Evolutionary conservation across 2,113 vertebrate species (phyloP).

Genomic region (Oncorhynchus kisutch): DNA sequence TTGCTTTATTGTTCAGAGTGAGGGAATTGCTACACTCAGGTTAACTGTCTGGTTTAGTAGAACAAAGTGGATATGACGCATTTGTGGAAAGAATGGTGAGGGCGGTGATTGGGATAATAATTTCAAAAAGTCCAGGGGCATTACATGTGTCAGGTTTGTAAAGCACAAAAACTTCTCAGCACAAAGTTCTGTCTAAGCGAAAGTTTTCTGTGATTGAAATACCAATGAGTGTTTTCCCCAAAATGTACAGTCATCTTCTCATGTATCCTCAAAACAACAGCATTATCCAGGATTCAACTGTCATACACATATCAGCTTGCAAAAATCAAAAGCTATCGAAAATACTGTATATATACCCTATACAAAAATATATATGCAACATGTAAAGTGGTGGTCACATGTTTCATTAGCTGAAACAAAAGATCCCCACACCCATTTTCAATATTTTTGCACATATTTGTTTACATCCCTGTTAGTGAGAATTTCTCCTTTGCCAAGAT

Average conservation of each 20-base stretch:
- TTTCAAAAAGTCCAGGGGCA: constrained; percentile 30
- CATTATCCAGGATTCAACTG: too few species aligned
- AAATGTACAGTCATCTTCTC: background rate
- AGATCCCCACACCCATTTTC: too few species aligned
- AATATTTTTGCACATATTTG: too few species aligned
- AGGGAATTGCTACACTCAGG: constrained; percentile 56
- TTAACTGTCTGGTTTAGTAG: constrained; percentile 54
- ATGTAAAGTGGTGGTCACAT: too few species aligned
- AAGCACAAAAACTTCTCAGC: background rate
- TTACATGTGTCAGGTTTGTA: background rate
- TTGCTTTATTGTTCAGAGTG: constrained; percentile 49
- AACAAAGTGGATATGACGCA: constrained; percentile 60
- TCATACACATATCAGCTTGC: too few species aligned
- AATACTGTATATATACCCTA: too few species aligned
- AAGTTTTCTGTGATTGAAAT: background rate
- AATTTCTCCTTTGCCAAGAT: too few species aligned
- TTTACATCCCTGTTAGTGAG: too few species aligned
- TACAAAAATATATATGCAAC: too few species aligned
- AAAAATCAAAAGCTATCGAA: too few species aligned
- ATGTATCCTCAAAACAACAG: too few species aligned
- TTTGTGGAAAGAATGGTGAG: constrained; percentile 46
- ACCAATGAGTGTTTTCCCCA: background rate
- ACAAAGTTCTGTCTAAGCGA: background rate
- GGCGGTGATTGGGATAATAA: constrained; percentile 44
- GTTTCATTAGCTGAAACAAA: too few species aligned